Evolutionary conservation across 92 coral and sea anemone species (phyloP).

Genomic region (Zoanthus solanderi): DNA sequence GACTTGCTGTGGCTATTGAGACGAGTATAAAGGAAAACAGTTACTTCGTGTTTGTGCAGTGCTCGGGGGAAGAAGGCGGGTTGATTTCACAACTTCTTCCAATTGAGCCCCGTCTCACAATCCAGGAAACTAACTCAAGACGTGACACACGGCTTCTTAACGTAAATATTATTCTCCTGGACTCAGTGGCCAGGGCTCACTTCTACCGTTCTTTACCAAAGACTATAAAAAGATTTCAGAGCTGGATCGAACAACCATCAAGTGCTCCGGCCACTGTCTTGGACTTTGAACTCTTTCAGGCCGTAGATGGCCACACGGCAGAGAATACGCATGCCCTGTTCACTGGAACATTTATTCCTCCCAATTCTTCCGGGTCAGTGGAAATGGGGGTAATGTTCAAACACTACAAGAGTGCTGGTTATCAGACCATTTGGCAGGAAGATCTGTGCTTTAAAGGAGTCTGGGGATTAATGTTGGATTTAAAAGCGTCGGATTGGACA

Average conservation of each 20-base stretch:
- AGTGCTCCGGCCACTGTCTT: conserved; percentile 69
- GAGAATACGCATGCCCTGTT: conserved; percentile 89
- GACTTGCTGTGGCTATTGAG: conserved; percentile 42
- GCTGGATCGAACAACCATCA: conserved; percentile 60
- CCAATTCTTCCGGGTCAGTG: conserved; percentile 49
- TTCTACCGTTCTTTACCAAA: conserved; percentile 91
- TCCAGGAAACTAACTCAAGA: conserved; percentile 34
- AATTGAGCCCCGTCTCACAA: conserved; percentile 72
- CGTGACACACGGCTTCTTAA: conserved; percentile 67
- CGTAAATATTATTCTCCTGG: conserved; percentile 79
- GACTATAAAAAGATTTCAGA: conserved; percentile 70
- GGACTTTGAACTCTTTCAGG: conserved; percentile 87
- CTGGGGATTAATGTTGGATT: conserved; percentile 79
- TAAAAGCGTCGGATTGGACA: conserved; percentile 60
- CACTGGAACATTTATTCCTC: conserved; percentile 66
- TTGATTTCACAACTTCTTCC: conserved; percentile 71
- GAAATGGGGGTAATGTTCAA: conserved; percentile 77
- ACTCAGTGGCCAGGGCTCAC: conserved; percentile 89
- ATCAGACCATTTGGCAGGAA: conserved; percentile 85
- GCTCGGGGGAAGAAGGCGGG: conserved; percentile 31
- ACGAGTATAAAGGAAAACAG: conserved; percentile 49
- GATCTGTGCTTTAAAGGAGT: conserved; percentile 83
- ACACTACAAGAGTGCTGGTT: conserved; percentile 79
- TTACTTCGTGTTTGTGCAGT: conserved; percentile 73
- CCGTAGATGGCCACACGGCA: conserved; percentile 85